Evolutionary conservation across 2,113 vertebrate genomes (phyloP), one percentile per base, ranked within the genome.

Genomic region (Pluvialis apricaria): DNA sequence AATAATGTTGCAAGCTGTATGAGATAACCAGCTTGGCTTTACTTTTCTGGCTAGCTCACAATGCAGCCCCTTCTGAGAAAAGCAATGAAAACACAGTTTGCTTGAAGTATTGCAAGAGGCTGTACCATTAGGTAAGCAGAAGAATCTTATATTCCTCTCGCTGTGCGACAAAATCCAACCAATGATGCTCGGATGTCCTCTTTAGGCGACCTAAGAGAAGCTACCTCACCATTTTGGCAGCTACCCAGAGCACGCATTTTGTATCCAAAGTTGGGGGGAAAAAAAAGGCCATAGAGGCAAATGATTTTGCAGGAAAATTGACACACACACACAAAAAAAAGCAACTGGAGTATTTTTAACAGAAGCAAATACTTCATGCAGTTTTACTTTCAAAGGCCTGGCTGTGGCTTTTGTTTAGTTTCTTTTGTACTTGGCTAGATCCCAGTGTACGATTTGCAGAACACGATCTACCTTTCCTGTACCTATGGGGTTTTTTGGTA

Each of bases 371-470:
- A 86, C 91, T 94, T 97, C 87, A 92, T 34, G 69, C 36, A 81
- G 66, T 78, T 95, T 92, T 82, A 64, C 87, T 83, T 97, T 97
- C 94, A 95, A 92, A 97, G 89, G 62, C 51, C 81, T 95, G 89
- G 68, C 89, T 58, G 28, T 6, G 1, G 89, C 42, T 95, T 81
- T 95, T 97, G 78, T 95, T 95, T 82, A 82, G 78, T 91, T 92
- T 95, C 78, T 94, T 95, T 88, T 95, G 84, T 77, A 36, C 64
- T 97, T 95, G 92, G 86, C 94, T 49, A 70, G 62, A 72, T 87
- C 78, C 54, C 81, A 90, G 60, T 0, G 12, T 65, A 61, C 6
- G 1, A 79, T 87, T 78, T 94, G 73, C 77, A 82, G 86, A 95
- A 95, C 66, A 77, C 84, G 76, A 92, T 91, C 89, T 95, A 89